phyloP scores from a whole-genome alignment of 1,140 invertebrate genomes.

The Maniola jurtina region DNA sequence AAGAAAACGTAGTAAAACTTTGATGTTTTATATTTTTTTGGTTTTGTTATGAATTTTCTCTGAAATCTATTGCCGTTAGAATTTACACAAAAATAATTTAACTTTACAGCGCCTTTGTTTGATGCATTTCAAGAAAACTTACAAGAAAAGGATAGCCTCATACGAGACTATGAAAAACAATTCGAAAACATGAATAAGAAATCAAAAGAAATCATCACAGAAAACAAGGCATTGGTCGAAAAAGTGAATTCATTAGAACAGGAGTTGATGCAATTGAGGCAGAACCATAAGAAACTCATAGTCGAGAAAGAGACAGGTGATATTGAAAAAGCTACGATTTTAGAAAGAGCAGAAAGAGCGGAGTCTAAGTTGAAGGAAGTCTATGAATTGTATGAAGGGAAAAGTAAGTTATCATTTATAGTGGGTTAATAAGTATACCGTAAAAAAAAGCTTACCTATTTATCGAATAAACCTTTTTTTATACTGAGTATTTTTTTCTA shows the following conservation, averaged over 20 bases:
- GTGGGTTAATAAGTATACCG: too few species aligned
- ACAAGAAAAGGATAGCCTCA: slow-evolving; percentile 83
- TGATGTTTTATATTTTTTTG: neutral
- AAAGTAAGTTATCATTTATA: slow-evolving; percentile 60
- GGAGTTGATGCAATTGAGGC: slow-evolving; percentile 78
- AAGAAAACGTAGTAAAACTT: too few species aligned
- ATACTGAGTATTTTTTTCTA: too few species aligned
- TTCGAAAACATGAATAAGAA: slow-evolving; percentile 81
- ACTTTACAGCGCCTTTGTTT: slow-evolving; percentile 80
- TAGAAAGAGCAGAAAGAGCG: slow-evolving; percentile 76
- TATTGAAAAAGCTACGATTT: slow-evolving; percentile 80
- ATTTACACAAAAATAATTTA: neutral
- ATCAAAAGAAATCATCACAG: slow-evolving; percentile 81
- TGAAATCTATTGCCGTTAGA: neutral
- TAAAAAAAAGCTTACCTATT: too few species aligned
- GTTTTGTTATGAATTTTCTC: too few species aligned
- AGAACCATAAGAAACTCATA: slow-evolving; percentile 63
- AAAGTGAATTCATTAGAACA: slow-evolving; percentile 73
- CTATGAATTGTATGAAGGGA: slow-evolving; percentile 81
- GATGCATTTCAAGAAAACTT: slow-evolving; percentile 85
- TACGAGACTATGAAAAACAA: slow-evolving; percentile 81
- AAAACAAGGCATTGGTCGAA: slow-evolving; percentile 81
- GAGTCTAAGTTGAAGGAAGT: slow-evolving; percentile 82
- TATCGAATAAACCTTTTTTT: too few species aligned
- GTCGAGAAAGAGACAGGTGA: slow-evolving; percentile 80